phyloP scores from a whole-genome alignment of 1,140 invertebrate genomes.

The Leguminivora glycinivorella region DNA sequence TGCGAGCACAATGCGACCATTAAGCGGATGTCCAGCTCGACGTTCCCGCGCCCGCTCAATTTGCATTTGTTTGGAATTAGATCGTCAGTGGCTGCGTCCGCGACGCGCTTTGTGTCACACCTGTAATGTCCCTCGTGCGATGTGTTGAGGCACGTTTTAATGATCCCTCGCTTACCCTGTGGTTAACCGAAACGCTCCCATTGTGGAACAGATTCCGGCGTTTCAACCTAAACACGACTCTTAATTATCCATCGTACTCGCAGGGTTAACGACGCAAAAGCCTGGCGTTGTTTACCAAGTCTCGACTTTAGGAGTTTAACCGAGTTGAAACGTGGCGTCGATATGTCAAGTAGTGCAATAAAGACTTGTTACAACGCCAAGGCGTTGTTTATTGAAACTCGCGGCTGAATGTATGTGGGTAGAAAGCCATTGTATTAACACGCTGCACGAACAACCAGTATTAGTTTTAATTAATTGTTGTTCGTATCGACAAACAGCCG shows the following conservation, averaged over 20 bases:
- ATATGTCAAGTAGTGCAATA: conserved; percentile 30
- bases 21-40: conserved; percentile 63
- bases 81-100: conserved; percentile 40
- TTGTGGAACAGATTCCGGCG: conserved; percentile 33
- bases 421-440: conserved; percentile 27
- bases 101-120: conserved; percentile 47
- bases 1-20: conserved; percentile 63
- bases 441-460: conserved; percentile 23
- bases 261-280: conserved; percentile 29
- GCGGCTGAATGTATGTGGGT: conserved; percentile 17
- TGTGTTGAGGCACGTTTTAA: conserved; percentile 37
- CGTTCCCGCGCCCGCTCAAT: conserved; percentile 56
- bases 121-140: conserved; percentile 39
- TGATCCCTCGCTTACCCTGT: conserved; percentile 37
- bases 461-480: conserved; percentile 29
- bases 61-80: conserved; percentile 74
- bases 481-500: conserved; percentile 21
- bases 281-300: conserved; percentile 25
- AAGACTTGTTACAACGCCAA: conserved; percentile 29
- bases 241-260: conserved; percentile 14
- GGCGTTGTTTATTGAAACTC: conserved; percentile 26
- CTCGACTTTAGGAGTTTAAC: background rate
- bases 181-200: conserved; percentile 39
- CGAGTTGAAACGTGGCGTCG: background rate
- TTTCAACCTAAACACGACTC: conserved; percentile 8